A percentile compares a stretch with the other conserved stretches of the same genome.
Evolutionary conservation across 2,113 vertebrate genomes (phyloP).

Genomic region (Eulemur rufifrons): DNA sequence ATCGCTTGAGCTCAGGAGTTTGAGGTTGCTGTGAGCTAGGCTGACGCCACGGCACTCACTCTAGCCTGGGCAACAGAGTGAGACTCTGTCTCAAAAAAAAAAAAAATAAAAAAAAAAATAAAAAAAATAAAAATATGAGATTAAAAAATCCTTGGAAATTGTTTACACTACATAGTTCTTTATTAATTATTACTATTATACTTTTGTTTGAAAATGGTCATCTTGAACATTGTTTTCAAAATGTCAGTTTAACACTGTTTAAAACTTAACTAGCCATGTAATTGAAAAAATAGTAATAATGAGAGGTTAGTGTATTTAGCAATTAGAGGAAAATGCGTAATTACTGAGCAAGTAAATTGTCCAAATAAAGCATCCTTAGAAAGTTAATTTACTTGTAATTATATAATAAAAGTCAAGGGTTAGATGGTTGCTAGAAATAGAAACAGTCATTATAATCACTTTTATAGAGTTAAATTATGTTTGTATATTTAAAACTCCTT

Average conservation of each 20-base stretch:
- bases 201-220: background rate
- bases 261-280: background rate
- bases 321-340: conserved; percentile 6
- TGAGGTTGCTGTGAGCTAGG: no score
- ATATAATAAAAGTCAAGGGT: background rate
- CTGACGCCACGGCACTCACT: no score
- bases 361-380: background rate
- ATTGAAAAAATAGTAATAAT: background rate
- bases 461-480: background rate
- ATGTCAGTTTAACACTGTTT: background rate
- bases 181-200: background rate
- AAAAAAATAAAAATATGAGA: background rate
- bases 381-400: background rate
- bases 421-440: background rate
- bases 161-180: background rate
- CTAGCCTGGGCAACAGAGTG: no score
- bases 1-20: no score
- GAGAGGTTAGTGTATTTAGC: background rate
- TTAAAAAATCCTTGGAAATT: background rate
- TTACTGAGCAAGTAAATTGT: conserved; percentile 14
- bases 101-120: no score
- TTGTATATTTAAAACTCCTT: background rate
- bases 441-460: background rate
- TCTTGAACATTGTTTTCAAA: background rate
- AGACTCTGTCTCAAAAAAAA: no score